A percentile compares a stretch with the other conserved stretches of the same genome.
phyloP scores from a whole-genome alignment of 2,888 invertebrate genomes.

The Perizoma flavofasciatum region DNA sequence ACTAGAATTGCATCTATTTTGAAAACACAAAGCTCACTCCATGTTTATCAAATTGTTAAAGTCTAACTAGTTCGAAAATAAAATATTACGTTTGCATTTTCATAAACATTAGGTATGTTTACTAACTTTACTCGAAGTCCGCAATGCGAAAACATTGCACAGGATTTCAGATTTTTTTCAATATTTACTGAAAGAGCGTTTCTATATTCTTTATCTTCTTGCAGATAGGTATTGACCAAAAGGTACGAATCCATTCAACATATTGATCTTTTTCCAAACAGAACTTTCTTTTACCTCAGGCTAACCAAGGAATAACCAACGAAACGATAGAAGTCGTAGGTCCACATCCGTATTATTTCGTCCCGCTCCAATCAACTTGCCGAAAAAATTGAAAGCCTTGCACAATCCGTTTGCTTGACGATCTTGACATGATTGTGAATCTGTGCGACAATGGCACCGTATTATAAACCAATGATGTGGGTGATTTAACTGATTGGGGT shows the following conservation, averaged over 20 bases:
- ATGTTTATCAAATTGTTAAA: slow-evolving; percentile 8
- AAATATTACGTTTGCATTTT: slow-evolving; percentile 17
- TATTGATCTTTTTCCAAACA: too few species aligned
- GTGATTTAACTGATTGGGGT: slow-evolving; percentile 54
- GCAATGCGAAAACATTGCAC: not conserved
- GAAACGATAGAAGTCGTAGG: too few species aligned
- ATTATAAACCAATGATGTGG: slow-evolving; percentile 69
- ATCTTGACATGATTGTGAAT: slow-evolving; percentile 75
- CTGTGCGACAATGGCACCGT: slow-evolving; percentile 61
- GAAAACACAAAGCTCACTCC: slow-evolving; percentile 9
- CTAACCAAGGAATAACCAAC: too few species aligned
- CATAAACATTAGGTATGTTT: slow-evolving; percentile 9
- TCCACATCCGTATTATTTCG: not conserved
- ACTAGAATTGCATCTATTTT: slow-evolving; percentile 4
- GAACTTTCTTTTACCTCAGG: too few species aligned
- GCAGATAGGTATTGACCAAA: too few species aligned
- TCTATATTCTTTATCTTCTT: too few species aligned
- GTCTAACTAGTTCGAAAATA: slow-evolving; percentile 20
- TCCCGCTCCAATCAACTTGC: slow-evolving; percentile 16
- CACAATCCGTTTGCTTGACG: slow-evolving; percentile 49
- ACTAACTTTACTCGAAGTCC: slow-evolving; percentile 11
- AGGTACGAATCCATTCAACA: too few species aligned
- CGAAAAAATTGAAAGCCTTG: slow-evolving; percentile 57
- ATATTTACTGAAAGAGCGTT: too few species aligned
- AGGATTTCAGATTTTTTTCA: too few species aligned